Evolutionary conservation across 1,140 invertebrate genomes (phyloP), one percentile per base, ranked within the genome.

Genomic region (Lordiphosa collinella): DNA sequence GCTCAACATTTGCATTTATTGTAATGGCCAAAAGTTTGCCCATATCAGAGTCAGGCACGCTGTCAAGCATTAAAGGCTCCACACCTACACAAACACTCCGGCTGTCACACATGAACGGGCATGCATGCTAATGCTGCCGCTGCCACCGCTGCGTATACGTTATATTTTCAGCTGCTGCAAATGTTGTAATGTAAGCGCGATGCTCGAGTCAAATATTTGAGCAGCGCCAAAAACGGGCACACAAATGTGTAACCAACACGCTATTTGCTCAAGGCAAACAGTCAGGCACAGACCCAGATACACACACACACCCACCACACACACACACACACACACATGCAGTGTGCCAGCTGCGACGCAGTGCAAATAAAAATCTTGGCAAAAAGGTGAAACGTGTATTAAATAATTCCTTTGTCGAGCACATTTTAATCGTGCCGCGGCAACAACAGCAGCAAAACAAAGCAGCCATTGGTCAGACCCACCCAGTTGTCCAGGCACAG

Each of bases 361-460:
- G 72, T 69, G 78, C 68, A 84, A 84, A 84, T 84, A 84, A 76
- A 84, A 84, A 73, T 84, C 72, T 84, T 84, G 68, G 59, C 64
- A 73, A 72, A 75, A 82, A 82, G 78, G 78, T 84, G 60, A 84
- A 84, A 84, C 78, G 78, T 84, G 78, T 84, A 85, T 84, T 84
- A 84, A 84, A 84, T 84, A 84, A 84, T 84, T 84, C 78, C 78
- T 84, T 84, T 84, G 78, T 84, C 63, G 79, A 84, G 78, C 78
- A 84, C 78, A 84, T 84, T 84, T 84, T 84, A 84, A 84, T 84
- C 78, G 78, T 84, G 78, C 78, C 75, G 73, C 64, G 62, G 78
- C 69, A 82, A 64, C 50, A 82, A 64, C 50, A 75, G 68, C 78
- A 78, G n/a, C n/a, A n/a, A n/a, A 82, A 82, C 76, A 82, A 67